Percentiles rank a stretch among this genome's conserved stretches.
Conservation (phyloP, 2,888 invertebrate genomes). For the Aphodius granarius region DNA sequence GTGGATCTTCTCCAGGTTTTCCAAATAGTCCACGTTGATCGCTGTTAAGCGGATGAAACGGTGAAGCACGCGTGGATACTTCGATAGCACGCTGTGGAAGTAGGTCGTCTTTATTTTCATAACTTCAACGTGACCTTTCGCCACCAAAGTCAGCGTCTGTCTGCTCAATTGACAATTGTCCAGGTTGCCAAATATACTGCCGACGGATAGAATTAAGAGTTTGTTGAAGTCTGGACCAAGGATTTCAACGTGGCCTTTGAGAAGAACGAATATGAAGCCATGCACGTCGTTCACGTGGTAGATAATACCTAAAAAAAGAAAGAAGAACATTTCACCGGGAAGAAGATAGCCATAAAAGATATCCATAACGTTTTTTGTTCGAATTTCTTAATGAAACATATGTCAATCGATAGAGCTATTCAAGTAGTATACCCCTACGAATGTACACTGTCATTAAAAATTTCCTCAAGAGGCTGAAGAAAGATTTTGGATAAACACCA, state of each 20-base stretch:
- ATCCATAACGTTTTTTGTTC: too few relatives aligned
- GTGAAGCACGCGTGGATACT: constrained; percentile 27
- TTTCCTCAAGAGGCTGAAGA: too few relatives aligned
- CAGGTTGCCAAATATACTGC: constrained; percentile 39
- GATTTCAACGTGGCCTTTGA: constrained; percentile 36
- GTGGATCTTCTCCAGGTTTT: constrained; percentile 5
- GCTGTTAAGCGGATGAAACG: constrained; percentile 26
- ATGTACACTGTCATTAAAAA: too few relatives aligned
- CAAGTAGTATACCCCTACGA: too few relatives aligned
- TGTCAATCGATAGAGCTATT: too few relatives aligned
- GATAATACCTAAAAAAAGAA: constrained; percentile 16
- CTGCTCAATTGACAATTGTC: constrained; percentile 31
- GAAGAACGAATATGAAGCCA: constrained; percentile 33
- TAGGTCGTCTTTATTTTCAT: constrained; percentile 28
- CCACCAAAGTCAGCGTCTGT: constrained; percentile 38
- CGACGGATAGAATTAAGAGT: constrained; percentile 29
- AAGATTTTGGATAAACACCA: too few relatives aligned
- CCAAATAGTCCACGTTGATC: constrained; percentile 33
- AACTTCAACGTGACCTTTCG: constrained; percentile 37
- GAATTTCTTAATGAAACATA: too few relatives aligned
- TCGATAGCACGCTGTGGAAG: constrained; percentile 33
- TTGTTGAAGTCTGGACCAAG: constrained; percentile 37
- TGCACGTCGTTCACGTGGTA: constrained; percentile 35
- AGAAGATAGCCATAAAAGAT: too few relatives aligned
- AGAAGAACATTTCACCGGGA: too few relatives aligned